Base-by-base conservation (phyloP, 2,797 vertebrate genomes). In the Hephaestus fuliginosus region DNA sequence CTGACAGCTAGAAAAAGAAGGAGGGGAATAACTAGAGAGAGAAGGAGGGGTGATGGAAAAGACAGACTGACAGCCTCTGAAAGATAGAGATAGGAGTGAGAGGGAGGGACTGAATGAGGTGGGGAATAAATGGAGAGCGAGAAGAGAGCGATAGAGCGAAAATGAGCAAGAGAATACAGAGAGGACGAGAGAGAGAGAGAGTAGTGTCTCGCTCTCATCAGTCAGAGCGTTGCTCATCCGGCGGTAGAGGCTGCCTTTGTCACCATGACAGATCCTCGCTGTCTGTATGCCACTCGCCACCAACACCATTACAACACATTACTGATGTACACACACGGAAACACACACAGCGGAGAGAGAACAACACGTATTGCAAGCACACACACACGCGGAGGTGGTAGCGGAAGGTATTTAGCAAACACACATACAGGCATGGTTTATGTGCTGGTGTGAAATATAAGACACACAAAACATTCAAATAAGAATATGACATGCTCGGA, bases 221-320 rank as follows among this genome's bases (percentile, higher is more conserved):
- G 83, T 95, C 90, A 91, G 61, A 88, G 86, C 76, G 68, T 88
- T 89, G 92, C 88, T 92, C 92, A 89, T 89, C 85, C 79, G 74
- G 84, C 76, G 53, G 88, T 85, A 75, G 86, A 85, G 75, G 88
- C 86, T 80, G 86, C 78, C 85, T 91, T 88, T 92, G 91, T 94
- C 92, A 90, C 87, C 70, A 13, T 90, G 92, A 93, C 80, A 71
- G 88, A 89, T 91, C 86, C 88, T 87, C 55, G 68, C 81, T 91
- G 90, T 88, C 88, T 88, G 74, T 44, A 52, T 46, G 79, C 79
- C 18, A n/a, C 88, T 90, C 86, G 76, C 87, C 80, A 79, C 84
- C 88, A 83, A 83, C 84, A 79, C 80, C 85, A 90, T 91, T 89
- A 89, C 76, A 80, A 74, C 86, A 87, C 76, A 88, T 90, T 86